phyloP scores from a whole-genome alignment of 1,140 invertebrate species.

The Ditylenchus dipsaci region DNA sequence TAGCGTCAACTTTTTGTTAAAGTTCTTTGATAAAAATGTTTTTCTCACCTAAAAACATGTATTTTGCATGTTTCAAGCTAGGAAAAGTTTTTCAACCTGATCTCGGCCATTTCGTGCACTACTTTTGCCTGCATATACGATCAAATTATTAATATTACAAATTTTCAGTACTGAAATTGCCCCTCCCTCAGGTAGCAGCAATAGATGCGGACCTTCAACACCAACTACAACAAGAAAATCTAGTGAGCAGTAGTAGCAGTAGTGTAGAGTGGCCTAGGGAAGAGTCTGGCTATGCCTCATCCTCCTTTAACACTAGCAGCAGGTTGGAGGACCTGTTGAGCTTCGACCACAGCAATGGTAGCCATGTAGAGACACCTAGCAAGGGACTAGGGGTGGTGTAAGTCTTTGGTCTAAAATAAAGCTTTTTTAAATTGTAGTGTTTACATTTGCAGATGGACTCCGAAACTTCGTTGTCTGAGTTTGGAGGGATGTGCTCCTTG shows the following conservation, averaged over 20 bases:
- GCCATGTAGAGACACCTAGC: constrained; percentile 19
- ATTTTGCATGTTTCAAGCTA: too few species aligned
- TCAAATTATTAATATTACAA: too few species aligned
- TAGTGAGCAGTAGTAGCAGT: neutral
- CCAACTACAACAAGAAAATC: neutral
- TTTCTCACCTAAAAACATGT: too few species aligned
- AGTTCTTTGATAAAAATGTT: too few species aligned
- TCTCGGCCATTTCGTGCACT: too few species aligned
- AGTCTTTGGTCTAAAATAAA: neutral
- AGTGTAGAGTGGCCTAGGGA: neutral
- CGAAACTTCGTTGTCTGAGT: neutral
- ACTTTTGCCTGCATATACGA: too few species aligned
- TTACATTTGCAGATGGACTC: neutral
- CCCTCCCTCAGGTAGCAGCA: neutral
- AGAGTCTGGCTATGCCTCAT: neutral
- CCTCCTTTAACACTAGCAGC: neutral
- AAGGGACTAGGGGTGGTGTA: constrained; percentile 11
- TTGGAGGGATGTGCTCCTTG: neutral
- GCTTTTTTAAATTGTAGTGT: neutral
- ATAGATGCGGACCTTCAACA: neutral
- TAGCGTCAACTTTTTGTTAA: too few species aligned
- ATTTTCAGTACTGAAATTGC: neutral
- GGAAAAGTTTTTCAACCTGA: too few species aligned
- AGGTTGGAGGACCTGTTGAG: too few species aligned
- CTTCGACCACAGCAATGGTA: too few species aligned